Evolutionary conservation across 2,113 vertebrate genomes (phyloP).

Genomic region (Lampris megalopsis): DNA sequence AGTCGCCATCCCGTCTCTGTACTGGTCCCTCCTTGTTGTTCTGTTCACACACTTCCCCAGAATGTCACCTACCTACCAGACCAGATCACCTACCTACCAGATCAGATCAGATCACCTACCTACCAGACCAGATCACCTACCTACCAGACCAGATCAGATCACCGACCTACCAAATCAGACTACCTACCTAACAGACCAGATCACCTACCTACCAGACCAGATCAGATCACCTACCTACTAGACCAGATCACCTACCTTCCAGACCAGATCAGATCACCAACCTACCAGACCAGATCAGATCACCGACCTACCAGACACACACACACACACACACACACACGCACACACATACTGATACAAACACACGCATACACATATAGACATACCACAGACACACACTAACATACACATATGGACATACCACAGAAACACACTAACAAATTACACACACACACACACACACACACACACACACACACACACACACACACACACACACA

Average conservation of each 20-base stretch:
- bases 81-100: conserved; percentile 7
- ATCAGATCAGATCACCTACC: neutral
- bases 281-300: conserved; percentile 23
- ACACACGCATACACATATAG: no score
- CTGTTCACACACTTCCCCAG: conserved; percentile 4
- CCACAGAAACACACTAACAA: neutral
- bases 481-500: neutral
- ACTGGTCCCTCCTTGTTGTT: conserved; percentile 22
- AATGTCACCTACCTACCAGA: conserved; percentile 11
- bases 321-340: no score
- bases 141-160: no score
- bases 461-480: conserved; percentile 5
- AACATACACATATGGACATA: neutral
- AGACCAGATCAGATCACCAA: neutral
- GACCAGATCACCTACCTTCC: no score
- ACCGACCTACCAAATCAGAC: conserved; percentile 33
- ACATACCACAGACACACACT: no score
- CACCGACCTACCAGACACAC: no score
- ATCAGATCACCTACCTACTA: conserved; percentile 8
- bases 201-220: no score
- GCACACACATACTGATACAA: no score
- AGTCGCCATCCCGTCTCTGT: conserved; percentile 38
- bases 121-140: conserved; percentile 42
- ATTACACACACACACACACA: conserved; percentile 10
- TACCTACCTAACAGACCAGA: no score